Evolutionary conservation across 2,797 vertebrate genomes (phyloP).

Genomic region (Remorina albescens): DNA sequence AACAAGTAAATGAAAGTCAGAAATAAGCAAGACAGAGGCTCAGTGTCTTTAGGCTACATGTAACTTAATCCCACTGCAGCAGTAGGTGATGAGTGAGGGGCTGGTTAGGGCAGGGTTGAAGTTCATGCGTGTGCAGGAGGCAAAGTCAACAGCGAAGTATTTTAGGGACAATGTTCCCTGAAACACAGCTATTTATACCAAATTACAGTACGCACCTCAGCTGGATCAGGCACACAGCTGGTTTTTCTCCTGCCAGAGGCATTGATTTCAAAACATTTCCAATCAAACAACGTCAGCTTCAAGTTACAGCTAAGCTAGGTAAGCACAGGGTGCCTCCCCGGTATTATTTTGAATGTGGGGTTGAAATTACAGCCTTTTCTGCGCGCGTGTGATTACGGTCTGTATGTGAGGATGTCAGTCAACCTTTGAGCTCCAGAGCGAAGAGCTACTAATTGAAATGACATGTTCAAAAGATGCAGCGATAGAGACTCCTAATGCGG

Average conservation of each 20-base stretch:
- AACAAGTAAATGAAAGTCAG: conserved; percentile 28
- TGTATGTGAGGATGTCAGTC: conserved; percentile 69
- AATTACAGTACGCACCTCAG: conserved; percentile 76
- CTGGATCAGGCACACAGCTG: conserved; percentile 36
- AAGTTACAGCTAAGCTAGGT: conserved; percentile 61
- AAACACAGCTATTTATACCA: conserved; percentile 74
- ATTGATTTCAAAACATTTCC: conserved; percentile 75
- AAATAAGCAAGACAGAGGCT: conserved; percentile 24
- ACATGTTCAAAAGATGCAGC: conserved; percentile 55
- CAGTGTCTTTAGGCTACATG: conserved; percentile 22
- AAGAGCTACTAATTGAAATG: conserved; percentile 68
- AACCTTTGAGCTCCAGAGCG: conserved; percentile 34
- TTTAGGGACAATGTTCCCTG: conserved; percentile 62
- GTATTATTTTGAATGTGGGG: conserved; percentile 68
- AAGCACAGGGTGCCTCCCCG: conserved; percentile 48
- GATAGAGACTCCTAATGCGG: conserved; percentile 50
- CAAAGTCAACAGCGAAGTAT: conserved; percentile 63
- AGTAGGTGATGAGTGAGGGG: conserved; percentile 49
- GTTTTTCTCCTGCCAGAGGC: conserved; percentile 57
- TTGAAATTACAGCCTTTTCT: conserved; percentile 74
- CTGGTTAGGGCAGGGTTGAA: conserved; percentile 63
- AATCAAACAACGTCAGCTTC: conserved; percentile 68
- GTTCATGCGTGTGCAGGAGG: conserved; percentile 67
- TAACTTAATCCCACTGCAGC: conserved; percentile 53
- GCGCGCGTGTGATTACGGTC: conserved; percentile 62